These are phyloP conservation scores for Drosophila santomea DNA, from an alignment of 1,140 invertebrate genomes.

Conservation along the genomic window DNA sequence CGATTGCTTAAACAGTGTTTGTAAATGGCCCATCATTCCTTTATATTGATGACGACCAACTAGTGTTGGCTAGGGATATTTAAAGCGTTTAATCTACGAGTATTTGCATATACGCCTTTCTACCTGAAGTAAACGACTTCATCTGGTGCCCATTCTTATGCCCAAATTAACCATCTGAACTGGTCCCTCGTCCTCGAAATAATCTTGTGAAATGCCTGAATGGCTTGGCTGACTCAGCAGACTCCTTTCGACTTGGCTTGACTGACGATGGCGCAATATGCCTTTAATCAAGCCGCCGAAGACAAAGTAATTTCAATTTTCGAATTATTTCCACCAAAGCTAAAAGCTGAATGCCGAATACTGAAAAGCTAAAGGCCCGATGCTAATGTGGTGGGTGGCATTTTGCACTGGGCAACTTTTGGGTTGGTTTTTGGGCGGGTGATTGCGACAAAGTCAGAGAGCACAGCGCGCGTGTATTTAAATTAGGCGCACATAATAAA, in stretches of 20 bases:
- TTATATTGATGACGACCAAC: background rate
- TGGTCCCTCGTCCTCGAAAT: background rate
- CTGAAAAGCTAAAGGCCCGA: slow-evolving; percentile 1
- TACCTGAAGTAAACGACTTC: slow-evolving; percentile 4
- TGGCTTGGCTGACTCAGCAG: slow-evolving; percentile 28
- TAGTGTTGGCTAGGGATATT: background rate
- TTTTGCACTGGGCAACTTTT: too few species aligned
- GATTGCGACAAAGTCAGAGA: slow-evolving; percentile 17
- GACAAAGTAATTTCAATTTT: slow-evolving; percentile 76
- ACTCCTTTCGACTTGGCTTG: slow-evolving; percentile 24
- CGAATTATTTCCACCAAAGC: slow-evolving; percentile 77
- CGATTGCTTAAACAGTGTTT: slow-evolving; percentile 4
- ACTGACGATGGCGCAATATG: slow-evolving; percentile 92
- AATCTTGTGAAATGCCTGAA: background rate
- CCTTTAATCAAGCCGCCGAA: slow-evolving; percentile 81
- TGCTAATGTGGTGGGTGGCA: slow-evolving; percentile 23
- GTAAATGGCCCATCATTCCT: background rate
- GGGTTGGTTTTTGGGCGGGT: slow-evolving; percentile 13
- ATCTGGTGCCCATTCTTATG: background rate
- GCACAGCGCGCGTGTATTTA: slow-evolving; percentile 69
- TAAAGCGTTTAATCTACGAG: background rate
- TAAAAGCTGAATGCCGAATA: background rate
- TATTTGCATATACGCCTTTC: background rate
- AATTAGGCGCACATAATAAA: slow-evolving; percentile 77
- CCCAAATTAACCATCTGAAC: background rate